Conservation (phyloP, 2,888 invertebrate genomes). For the Dendrolimus pini region DNA sequence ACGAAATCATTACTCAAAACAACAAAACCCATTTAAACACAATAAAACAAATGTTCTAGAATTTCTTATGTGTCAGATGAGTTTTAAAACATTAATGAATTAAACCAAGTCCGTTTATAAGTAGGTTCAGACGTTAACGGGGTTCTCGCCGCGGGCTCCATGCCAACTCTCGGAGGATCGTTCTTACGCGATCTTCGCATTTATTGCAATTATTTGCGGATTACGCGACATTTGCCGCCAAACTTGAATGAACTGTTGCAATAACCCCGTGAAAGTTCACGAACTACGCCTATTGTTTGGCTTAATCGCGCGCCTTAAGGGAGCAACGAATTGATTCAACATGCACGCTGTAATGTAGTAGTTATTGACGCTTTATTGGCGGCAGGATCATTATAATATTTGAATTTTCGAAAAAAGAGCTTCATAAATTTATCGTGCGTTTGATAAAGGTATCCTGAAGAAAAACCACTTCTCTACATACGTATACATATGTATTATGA, state of each 20-base stretch:
- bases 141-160: slow-evolving; percentile 30
- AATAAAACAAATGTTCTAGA: neutral
- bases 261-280: slow-evolving; percentile 17
- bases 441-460: too few species aligned
- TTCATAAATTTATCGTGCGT: too few species aligned
- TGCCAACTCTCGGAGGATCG: slow-evolving; percentile 26
- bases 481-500: too few species aligned
- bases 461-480: too few species aligned
- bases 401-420: too few species aligned
- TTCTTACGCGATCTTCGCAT: slow-evolving; percentile 33
- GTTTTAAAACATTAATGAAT: slow-evolving; percentile 28
- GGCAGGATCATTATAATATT: too few species aligned
- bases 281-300: slow-evolving; percentile 1
- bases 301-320: neutral
- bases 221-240: slow-evolving; percentile 26
- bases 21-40: slow-evolving; percentile 3
- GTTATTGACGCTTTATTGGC: too few species aligned
- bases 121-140: slow-evolving; percentile 36
- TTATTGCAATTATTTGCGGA: slow-evolving; percentile 51
- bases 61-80: slow-evolving; percentile 9
- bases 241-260: slow-evolving; percentile 27
- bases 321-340: slow-evolving; percentile 1
- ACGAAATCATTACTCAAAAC: slow-evolving; percentile 7
- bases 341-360: too few species aligned
- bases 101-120: slow-evolving; percentile 32